These are phyloP conservation scores for Eulacestoma nigropectus DNA, from an alignment of 2,113 vertebrate species.

Conservation along the genomic window DNA sequence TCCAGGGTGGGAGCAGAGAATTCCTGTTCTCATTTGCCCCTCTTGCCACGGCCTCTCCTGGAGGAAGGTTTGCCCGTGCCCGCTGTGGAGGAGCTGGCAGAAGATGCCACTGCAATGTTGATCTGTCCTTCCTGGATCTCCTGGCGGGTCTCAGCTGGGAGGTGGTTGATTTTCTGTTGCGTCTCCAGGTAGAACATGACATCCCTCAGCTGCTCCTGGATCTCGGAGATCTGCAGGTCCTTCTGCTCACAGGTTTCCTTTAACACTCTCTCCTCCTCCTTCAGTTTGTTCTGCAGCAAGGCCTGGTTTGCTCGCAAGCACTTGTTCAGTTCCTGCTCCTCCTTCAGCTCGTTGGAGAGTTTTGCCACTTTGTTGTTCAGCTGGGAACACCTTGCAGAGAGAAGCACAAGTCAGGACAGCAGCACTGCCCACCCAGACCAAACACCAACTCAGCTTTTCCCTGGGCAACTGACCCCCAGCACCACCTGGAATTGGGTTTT, in stretches of 20 bases:
- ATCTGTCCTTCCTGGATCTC: conserved; percentile 98
- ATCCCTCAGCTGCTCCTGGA: conserved; percentile 94
- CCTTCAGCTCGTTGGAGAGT: conserved; percentile 88
- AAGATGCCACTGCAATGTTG: conserved; percentile 81
- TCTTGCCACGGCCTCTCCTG: conserved; percentile 86
- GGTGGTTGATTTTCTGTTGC: conserved; percentile 90
- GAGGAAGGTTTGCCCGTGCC: conserved; percentile 72
- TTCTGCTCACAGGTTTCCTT: conserved; percentile 83
- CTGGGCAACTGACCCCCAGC: background rate
- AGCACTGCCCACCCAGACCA: background rate
- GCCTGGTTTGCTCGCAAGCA: conserved; percentile 90
- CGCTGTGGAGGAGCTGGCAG: conserved; percentile 65
- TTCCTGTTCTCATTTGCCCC: conserved; percentile 80
- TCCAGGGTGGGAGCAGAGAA: background rate
- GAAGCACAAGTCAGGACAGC: background rate
- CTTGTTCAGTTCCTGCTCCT: conserved; percentile 97
- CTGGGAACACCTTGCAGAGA: conserved; percentile 81
- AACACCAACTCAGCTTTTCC: background rate
- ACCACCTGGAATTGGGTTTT: background rate
- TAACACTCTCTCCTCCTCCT: conserved; percentile 83
- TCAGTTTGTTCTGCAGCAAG: conserved; percentile 85
- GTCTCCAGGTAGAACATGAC: conserved; percentile 97
- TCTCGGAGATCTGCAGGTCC: conserved; percentile 83
- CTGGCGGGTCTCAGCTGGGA: conserved; percentile 84
- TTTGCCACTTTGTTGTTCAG: conserved; percentile 81